Conservation (phyloP, 2,888 invertebrate species). For the Morinoia aosen region DNA sequence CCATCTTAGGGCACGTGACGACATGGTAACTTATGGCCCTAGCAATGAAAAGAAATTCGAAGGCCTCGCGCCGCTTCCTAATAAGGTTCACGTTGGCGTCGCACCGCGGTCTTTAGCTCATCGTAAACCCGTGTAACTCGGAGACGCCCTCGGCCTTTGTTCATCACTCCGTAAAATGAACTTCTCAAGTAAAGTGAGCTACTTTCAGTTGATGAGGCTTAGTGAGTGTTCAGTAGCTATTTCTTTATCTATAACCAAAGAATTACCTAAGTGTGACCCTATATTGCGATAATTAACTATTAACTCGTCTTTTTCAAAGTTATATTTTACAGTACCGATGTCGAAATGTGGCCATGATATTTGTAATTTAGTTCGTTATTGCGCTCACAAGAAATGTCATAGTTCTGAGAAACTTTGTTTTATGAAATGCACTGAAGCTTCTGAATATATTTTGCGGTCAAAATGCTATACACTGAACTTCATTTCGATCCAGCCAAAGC, state of each 20-base stretch:
- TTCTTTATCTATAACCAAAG: background rate
- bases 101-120: background rate
- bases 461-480: too few relatives aligned
- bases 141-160: background rate
- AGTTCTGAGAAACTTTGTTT: too few relatives aligned
- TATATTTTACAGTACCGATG: background rate
- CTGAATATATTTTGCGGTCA: too few relatives aligned
- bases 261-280: background rate
- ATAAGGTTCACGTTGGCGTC: conserved; percentile 23
- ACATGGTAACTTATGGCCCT: conserved; percentile 3
- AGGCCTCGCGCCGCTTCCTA: background rate
- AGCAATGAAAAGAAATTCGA: conserved; percentile 27
- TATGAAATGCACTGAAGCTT: too few relatives aligned
- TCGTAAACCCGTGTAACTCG: background rate
- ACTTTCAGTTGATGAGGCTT: background rate
- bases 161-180: background rate
- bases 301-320: background rate
- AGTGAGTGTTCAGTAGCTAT: background rate
- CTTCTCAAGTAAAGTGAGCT: background rate
- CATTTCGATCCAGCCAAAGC: too few relatives aligned
- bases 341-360: background rate
- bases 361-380: too few relatives aligned
- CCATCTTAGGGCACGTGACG: background rate
- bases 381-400: too few relatives aligned
- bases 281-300: background rate